phyloP scores from a whole-genome alignment of 2,888 invertebrate genomes.

The Acanthopleura granulata region DNA sequence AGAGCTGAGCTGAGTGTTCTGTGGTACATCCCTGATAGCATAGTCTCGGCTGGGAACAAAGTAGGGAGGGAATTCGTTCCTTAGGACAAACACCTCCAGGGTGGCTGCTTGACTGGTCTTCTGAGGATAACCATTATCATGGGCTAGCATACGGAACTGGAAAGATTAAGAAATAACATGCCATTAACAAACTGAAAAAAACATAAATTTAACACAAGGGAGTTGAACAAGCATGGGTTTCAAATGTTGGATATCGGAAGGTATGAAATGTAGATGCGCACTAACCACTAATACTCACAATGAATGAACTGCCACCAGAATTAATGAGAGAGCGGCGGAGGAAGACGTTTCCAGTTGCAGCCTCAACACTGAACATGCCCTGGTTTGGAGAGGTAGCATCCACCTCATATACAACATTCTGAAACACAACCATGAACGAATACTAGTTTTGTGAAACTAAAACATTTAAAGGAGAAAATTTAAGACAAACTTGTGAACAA shows the following conservation, averaged over 20 bases:
- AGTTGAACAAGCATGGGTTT: too few relatives aligned
- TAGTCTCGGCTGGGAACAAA: constrained; percentile 36
- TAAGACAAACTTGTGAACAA: background rate
- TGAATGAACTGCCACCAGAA: constrained; percentile 33
- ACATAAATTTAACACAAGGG: too few relatives aligned
- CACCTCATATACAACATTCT: constrained; percentile 50
- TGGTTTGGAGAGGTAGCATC: constrained; percentile 29
- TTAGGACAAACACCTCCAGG: constrained; percentile 37
- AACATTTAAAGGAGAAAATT: too few relatives aligned
- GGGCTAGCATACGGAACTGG: constrained; percentile 38
- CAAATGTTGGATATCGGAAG: too few relatives aligned
- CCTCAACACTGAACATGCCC: constrained; percentile 40
- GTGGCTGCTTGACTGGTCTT: constrained; percentile 30
- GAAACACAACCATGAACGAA: too few relatives aligned
- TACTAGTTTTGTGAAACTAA: too few relatives aligned
- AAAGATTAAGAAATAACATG: constrained; percentile 7
- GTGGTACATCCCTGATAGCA: constrained; percentile 24
- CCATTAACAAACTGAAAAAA: too few relatives aligned
- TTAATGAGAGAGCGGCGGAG: constrained; percentile 43
- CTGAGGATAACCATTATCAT: constrained; percentile 38
- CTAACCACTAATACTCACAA: constrained; percentile 41
- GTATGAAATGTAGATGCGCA: too few relatives aligned
- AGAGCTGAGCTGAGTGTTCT: constrained; percentile 28
- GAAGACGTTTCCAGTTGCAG: constrained; percentile 40
- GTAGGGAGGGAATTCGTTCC: constrained; percentile 52